These are phyloP conservation scores for Hozukius guyotensis DNA, from an alignment of 2,797 vertebrate species.

Conservation along the genomic window DNA sequence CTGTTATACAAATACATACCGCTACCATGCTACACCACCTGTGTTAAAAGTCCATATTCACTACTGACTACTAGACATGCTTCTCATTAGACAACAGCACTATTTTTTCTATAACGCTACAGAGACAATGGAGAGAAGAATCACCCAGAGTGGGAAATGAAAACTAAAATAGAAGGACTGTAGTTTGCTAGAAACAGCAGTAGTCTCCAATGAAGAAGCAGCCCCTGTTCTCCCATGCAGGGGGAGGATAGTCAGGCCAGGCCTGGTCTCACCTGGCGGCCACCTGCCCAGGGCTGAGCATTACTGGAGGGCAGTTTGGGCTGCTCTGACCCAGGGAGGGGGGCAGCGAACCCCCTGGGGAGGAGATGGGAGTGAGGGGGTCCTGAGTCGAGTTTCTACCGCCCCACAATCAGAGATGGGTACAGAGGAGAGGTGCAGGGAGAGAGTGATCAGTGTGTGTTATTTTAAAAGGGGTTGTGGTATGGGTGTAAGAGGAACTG, in stretches of 20 bases:
- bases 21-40: slow-evolving; percentile 49
- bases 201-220: slow-evolving; percentile 62
- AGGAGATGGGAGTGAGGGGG: slow-evolving; percentile 87
- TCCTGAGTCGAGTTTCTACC: slow-evolving; percentile 93
- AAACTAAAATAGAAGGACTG: slow-evolving; percentile 5
- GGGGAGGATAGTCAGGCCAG: slow-evolving; percentile 36
- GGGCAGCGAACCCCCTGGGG: slow-evolving; percentile 87
- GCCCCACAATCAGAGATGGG: slow-evolving; percentile 69
- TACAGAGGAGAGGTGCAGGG: slow-evolving; percentile 74
- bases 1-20: slow-evolving; percentile 7
- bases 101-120: background rate
- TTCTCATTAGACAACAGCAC: background rate
- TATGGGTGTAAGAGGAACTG: slow-evolving; percentile 29
- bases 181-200: slow-evolving; percentile 46
- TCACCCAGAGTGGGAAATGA: slow-evolving; percentile 24
- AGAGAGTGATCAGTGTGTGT: slow-evolving; percentile 61
- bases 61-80: slow-evolving; percentile 51
- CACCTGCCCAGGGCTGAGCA: slow-evolving; percentile 88
- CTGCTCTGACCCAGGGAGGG: slow-evolving; percentile 87
- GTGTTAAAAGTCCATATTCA: slow-evolving; percentile 19
- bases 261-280: slow-evolving; percentile 88
- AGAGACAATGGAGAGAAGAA: slow-evolving; percentile 23
- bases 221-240: slow-evolving; percentile 54
- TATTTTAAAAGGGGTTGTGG: slow-evolving; percentile 24
- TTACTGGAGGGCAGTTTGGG: slow-evolving; percentile 85